A percentile compares a stretch with the other conserved stretches of the same genome.
Conservation (phyloP, 2,888 invertebrate species). For the Dexiosoma caninum region DNA sequence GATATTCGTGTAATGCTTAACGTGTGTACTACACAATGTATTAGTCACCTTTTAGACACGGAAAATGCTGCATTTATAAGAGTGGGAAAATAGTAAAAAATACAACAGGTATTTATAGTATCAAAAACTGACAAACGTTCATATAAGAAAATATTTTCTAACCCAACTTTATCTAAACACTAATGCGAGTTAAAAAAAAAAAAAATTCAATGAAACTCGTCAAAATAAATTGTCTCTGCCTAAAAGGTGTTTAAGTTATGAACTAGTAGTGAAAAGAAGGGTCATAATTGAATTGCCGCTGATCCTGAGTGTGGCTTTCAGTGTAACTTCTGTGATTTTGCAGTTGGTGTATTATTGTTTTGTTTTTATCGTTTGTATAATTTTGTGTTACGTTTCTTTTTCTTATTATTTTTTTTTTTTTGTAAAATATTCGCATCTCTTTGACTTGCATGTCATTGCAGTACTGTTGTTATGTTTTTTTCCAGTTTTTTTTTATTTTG, state of each 20-base stretch:
- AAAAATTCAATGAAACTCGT: too few relatives aligned
- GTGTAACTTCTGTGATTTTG: slow-evolving; percentile 33
- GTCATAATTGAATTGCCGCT: slow-evolving; percentile 48
- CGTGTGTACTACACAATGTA: background rate
- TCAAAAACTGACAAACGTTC: too few relatives aligned
- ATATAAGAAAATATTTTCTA: too few relatives aligned
- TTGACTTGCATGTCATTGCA: slow-evolving; percentile 55
- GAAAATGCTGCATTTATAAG: too few relatives aligned
- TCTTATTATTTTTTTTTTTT: background rate
- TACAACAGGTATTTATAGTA: too few relatives aligned
- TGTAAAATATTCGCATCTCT: slow-evolving; percentile 21
- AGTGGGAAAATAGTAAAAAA: too few relatives aligned
- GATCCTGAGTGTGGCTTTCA: slow-evolving; percentile 47
- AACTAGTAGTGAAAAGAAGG: slow-evolving; percentile 54
- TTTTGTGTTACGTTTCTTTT: background rate
- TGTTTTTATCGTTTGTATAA: background rate
- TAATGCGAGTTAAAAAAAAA: too few relatives aligned
- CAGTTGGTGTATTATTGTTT: slow-evolving; percentile 31
- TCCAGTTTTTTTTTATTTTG: slow-evolving; percentile 2
- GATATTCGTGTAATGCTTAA: slow-evolving; percentile 29
- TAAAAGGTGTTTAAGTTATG: too few relatives aligned
- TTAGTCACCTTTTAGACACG: too few relatives aligned
- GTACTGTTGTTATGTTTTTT: slow-evolving; percentile 53
- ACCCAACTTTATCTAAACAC: too few relatives aligned
- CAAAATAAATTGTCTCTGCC: too few relatives aligned